Conservation (phyloP, 1,140 invertebrate genomes). For the Zaprionus gabonicus region DNA sequence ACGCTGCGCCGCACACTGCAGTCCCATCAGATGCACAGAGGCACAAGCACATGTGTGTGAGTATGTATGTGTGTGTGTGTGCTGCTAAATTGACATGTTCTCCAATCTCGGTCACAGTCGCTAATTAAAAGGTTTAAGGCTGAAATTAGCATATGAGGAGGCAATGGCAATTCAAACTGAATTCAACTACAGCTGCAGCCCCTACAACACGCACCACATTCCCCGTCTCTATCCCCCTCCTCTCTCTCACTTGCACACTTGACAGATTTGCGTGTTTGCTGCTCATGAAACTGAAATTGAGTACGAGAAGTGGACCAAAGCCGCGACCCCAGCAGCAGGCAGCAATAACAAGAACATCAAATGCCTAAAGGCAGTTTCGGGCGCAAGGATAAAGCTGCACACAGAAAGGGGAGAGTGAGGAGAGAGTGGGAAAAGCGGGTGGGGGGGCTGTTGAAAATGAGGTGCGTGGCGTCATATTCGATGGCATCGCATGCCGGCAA, state of each 20-base stretch:
- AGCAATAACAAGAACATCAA: not conserved
- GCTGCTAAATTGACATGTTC: constrained; percentile 61
- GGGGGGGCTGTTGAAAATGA: constrained; percentile 13
- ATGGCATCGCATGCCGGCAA: constrained; percentile 78
- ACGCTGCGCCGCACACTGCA: constrained; percentile 28
- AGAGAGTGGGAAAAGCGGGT: not conserved
- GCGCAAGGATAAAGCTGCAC: not conserved
- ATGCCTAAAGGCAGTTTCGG: constrained; percentile 11
- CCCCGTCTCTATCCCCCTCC: not conserved
- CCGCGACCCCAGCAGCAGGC: constrained; percentile 19
- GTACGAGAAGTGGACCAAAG: constrained; percentile 48
- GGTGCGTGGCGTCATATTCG: constrained; percentile 57
- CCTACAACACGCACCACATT: not conserved
- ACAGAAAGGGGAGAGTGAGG: not conserved
- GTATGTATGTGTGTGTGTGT: not conserved
- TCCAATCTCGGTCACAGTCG: constrained; percentile 77
- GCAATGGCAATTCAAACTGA: constrained; percentile 52
- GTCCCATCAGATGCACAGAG: not conserved
- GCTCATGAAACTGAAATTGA: constrained; percentile 65
- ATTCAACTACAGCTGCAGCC: constrained; percentile 39
- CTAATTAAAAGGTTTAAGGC: constrained; percentile 82
- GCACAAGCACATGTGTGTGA: not conserved
- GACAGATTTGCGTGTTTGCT: constrained; percentile 58
- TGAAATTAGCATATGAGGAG: constrained; percentile 73
- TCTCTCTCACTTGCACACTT: constrained; percentile 2